Percentiles rank a stretch among this genome's conserved stretches.
Evolutionary conservation across 2,888 invertebrate genomes (phyloP).

Genomic region (Caenorhabditis sp.): DNA sequence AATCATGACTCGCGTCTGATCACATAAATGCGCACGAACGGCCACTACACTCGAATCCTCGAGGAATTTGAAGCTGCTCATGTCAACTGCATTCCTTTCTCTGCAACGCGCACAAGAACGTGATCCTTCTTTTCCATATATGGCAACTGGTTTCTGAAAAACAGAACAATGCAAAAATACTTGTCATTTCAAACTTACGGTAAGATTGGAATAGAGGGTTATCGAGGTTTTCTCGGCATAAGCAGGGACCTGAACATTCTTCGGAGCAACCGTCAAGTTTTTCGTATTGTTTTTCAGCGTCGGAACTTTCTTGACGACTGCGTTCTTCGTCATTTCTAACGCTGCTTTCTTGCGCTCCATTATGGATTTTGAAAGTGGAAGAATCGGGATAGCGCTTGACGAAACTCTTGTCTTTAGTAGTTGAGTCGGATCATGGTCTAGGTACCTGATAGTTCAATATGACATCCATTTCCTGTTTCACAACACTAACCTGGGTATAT

Average conservation of each 20-base stretch:
- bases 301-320: slow-evolving; percentile 20
- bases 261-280: slow-evolving; percentile 45
- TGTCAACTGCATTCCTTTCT: slow-evolving; percentile 37
- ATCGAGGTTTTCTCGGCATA: slow-evolving; percentile 39
- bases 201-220: slow-evolving; percentile 45
- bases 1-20: slow-evolving; percentile 62
- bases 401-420: slow-evolving; percentile 39
- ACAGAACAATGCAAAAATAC: background rate
- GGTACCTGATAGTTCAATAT: slow-evolving; percentile 13
- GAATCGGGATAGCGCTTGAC: slow-evolving; percentile 35
- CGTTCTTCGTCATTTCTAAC: slow-evolving; percentile 36
- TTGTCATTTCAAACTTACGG: too few species aligned
- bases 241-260: slow-evolving; percentile 53
- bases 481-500: background rate
- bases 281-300: slow-evolving; percentile 2
- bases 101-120: slow-evolving; percentile 30
- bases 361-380: slow-evolving; percentile 55
- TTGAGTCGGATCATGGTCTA: slow-evolving; percentile 27
- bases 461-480: background rate
- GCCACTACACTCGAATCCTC: slow-evolving; percentile 38
- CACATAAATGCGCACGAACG: slow-evolving; percentile 59
- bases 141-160: slow-evolving; percentile 25
- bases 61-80: slow-evolving; percentile 46
- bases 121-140: slow-evolving; percentile 2
- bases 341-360: slow-evolving; percentile 61